Conservation (phyloP, 2,113 vertebrate species). For the Lepidothrix coronata region DNA sequence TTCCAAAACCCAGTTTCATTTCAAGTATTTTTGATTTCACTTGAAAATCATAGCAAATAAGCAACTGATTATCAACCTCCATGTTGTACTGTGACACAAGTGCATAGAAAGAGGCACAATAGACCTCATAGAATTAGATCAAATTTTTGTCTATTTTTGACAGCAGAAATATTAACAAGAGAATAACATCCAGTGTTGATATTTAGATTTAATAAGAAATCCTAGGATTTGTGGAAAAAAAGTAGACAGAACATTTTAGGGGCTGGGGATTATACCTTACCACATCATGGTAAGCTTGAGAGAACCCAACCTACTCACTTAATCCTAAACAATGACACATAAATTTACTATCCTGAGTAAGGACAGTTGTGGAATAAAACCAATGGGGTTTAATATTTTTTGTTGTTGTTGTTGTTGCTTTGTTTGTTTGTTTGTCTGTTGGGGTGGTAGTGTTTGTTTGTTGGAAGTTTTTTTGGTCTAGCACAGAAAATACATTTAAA, state of each 20-base stretch:
- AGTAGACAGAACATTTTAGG: neutral
- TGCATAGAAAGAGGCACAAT: neutral
- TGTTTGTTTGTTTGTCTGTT: too few relatives aligned
- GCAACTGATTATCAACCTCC: neutral
- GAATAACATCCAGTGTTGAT: neutral
- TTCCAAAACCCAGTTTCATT: neutral
- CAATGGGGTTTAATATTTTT: neutral
- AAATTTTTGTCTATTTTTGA: neutral
- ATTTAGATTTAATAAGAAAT: neutral
- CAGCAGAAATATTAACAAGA: neutral
- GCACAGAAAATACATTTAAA: neutral
- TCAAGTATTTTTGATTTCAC: neutral
- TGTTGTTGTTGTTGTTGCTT: neutral
- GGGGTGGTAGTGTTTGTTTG: too few relatives aligned
- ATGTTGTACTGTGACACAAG: neutral
- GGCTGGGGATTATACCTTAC: neutral
- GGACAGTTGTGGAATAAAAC: neutral
- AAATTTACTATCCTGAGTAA: neutral
- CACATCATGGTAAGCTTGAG: neutral
- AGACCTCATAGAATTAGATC: neutral
- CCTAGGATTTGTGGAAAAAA: neutral
- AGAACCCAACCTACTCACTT: neutral
- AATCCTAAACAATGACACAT: neutral
- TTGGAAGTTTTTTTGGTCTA: neutral
- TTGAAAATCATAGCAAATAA: neutral